Conservation (phyloP, 2,888 invertebrate species). For the Drosophila engyochracea region DNA sequence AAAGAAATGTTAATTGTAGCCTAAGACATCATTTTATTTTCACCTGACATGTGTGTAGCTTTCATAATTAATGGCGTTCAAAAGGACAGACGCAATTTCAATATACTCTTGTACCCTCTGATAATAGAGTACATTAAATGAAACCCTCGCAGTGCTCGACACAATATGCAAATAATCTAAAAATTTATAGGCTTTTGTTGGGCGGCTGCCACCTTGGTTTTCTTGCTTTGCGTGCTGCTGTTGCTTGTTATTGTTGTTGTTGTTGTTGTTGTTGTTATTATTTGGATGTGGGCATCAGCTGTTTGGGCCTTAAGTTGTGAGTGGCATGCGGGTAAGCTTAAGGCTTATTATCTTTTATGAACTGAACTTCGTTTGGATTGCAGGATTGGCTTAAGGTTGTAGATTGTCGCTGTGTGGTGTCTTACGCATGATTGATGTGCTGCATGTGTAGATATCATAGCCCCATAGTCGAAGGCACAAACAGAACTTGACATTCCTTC, state of each 20-base stretch:
- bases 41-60: neutral
- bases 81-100: neutral
- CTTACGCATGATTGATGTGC: constrained; percentile 67
- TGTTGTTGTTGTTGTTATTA: constrained; percentile 1
- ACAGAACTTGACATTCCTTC: constrained; percentile 74
- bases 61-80: neutral
- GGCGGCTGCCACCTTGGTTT: constrained; percentile 8
- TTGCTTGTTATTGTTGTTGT: neutral
- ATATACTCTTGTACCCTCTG: neutral
- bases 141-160: constrained; percentile 46
- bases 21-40: neutral
- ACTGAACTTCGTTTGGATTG: constrained; percentile 63
- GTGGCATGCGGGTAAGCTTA: constrained; percentile 72
- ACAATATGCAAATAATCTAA: constrained; percentile 84
- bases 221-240: neutral
- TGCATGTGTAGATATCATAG: constrained; percentile 65
- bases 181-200: constrained; percentile 81
- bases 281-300: constrained; percentile 44
- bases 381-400: constrained; percentile 51
- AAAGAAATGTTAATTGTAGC: neutral
- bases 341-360: constrained; percentile 80
- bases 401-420: constrained; percentile 26
- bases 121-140: constrained; percentile 13
- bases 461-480: neutral
- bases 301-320: constrained; percentile 59